Evolutionary conservation across 2,113 vertebrate species (phyloP).

Genomic region (Saguinus imperator): DNA sequence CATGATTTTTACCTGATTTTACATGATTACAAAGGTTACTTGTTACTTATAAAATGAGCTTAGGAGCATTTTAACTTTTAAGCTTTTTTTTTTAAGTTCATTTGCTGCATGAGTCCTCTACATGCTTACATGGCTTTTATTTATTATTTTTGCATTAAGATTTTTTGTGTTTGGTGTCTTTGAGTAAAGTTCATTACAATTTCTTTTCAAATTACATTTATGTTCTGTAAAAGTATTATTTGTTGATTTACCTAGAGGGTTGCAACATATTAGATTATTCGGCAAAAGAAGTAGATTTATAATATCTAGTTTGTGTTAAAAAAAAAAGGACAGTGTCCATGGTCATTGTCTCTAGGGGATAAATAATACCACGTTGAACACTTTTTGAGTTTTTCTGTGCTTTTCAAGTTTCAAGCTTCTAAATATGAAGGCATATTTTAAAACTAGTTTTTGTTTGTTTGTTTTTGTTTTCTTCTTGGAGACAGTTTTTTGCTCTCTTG

Average conservation of each 20-base stretch:
- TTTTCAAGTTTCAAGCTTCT: not conserved
- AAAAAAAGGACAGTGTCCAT: not conserved
- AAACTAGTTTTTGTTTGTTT: not conserved
- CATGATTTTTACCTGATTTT: too few species aligned
- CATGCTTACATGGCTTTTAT: not conserved
- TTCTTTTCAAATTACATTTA: not conserved
- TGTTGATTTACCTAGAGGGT: not conserved
- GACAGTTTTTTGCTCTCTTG: too few species aligned
- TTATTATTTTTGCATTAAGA: not conserved
- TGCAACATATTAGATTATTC: not conserved
- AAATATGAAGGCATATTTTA: not conserved
- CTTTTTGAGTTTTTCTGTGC: not conserved
- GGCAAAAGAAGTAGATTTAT: not conserved
- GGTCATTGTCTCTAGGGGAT: not conserved
- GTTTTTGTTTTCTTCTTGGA: too few species aligned
- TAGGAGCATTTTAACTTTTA: not conserved
- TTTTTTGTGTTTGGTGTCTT: not conserved
- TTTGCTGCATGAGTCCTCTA: not conserved
- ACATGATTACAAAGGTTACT: not conserved
- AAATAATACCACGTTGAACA: not conserved
- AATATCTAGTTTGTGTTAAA: not conserved
- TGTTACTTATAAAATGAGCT: not conserved
- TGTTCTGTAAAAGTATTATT: not conserved
- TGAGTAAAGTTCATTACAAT: not conserved
- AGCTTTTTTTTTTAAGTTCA: not conserved